Evolutionary conservation across 2,113 vertebrate species (phyloP).

Genomic region (Probosciger aterrimus): DNA sequence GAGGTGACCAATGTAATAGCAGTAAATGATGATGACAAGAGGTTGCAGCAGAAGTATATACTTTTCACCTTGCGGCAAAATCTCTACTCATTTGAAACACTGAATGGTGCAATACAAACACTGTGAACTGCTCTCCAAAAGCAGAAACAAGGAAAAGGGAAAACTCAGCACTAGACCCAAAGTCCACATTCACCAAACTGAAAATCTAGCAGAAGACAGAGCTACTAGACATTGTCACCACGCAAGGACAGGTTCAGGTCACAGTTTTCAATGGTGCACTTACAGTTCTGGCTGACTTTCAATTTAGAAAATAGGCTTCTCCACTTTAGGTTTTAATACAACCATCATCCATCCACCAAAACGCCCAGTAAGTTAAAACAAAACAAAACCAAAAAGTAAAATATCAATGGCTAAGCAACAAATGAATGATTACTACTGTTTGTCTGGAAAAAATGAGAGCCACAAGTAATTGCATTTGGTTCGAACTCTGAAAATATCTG

Average conservation of each 20-base stretch:
- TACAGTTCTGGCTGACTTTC: not conserved
- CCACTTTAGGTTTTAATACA: not conserved
- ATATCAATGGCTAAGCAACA: not conserved
- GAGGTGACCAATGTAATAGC: conserved; percentile 4
- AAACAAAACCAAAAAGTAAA: not conserved
- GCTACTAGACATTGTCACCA: not conserved
- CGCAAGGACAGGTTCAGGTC: not conserved
- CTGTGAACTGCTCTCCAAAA: not conserved
- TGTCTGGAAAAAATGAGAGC: not conserved
- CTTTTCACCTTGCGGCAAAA: not conserved
- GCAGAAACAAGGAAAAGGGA: not conserved
- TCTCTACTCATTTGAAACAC: not conserved
- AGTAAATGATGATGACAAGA: not conserved
- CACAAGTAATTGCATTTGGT: not conserved
- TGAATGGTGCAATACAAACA: not conserved
- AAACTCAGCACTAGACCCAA: not conserved
- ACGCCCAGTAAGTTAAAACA: not conserved
- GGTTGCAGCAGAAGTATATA: not conserved
- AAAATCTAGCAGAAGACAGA: not conserved
- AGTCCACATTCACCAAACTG: not conserved
- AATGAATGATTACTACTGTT: not conserved
- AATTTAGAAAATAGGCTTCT: not conserved
- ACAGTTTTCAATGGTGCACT: not conserved
- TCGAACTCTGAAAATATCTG: not conserved
- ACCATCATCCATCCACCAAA: not conserved